Percentiles rank a stretch among this genome's conserved stretches.
Conservation (phyloP, 1,140 invertebrate species). For the Rhagoletis pomonella region DNA sequence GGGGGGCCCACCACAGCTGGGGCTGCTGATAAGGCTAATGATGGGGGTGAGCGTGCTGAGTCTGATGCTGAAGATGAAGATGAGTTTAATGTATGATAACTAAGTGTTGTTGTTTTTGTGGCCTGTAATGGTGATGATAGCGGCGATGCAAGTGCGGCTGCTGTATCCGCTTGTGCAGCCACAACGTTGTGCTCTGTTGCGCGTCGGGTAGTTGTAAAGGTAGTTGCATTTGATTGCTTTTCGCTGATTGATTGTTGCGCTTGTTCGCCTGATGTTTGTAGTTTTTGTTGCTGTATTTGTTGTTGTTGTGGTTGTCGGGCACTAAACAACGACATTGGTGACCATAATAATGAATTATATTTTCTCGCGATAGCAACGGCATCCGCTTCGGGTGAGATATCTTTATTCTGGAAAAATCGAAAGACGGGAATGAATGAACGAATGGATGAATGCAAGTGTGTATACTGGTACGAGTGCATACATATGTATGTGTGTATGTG, state of each 20-base stretch:
- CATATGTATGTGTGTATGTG: background rate
- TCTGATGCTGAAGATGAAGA: conserved; percentile 35
- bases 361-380: background rate
- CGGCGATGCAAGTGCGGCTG: conserved; percentile 75
- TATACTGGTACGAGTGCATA: no score
- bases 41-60: no score
- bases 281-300: conserved; percentile 4
- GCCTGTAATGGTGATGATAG: conserved; percentile 64
- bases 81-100: conserved; percentile 26
- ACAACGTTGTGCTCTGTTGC: background rate
- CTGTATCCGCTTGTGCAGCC: conserved; percentile 73
- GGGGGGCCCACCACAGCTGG: background rate
- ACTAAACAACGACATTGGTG: conserved; percentile 55
- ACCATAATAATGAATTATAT: conserved; percentile 57
- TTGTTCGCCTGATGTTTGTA: background rate
- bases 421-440: background rate
- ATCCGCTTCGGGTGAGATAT: conserved; percentile 22
- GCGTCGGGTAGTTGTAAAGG: background rate
- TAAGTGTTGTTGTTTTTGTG: conserved; percentile 10
- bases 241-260: conserved; percentile 47
- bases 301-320: conserved; percentile 36
- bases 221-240: conserved; percentile 10
- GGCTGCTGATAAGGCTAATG: conserved; percentile 17
- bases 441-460: background rate
- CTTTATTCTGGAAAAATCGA: conserved; percentile 45